Evolutionary conservation across 2,113 vertebrate genomes (phyloP).

Genomic region (Sinosuthora webbiana): DNA sequence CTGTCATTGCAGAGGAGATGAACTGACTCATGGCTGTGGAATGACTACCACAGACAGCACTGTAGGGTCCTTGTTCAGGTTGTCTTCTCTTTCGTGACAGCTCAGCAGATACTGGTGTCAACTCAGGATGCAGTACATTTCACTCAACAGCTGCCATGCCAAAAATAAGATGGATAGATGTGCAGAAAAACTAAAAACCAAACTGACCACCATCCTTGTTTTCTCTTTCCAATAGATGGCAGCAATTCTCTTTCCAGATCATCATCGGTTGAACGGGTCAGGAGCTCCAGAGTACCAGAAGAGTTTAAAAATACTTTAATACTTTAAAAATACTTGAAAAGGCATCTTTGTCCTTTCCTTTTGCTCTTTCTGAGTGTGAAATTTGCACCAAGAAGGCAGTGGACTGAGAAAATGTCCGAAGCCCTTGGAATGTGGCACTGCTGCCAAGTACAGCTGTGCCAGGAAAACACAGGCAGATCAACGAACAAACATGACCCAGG

Average conservation of each 20-base stretch:
- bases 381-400: constrained; percentile 15
- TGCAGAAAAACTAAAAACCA: neutral
- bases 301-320: constrained; percentile 16
- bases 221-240: constrained; percentile 51
- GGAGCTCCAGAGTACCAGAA: neutral
- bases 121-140: neutral
- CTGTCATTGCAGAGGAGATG: neutral
- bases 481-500: neutral
- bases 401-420: constrained; percentile 40
- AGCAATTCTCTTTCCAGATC: constrained; percentile 40
- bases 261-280: rapidly evolving
- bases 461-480: neutral
- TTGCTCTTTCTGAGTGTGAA: constrained; percentile 31
- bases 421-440: constrained; percentile 35
- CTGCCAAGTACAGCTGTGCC: neutral
- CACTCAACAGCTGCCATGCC: neutral
- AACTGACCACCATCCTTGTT: neutral
- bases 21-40: neutral
- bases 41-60: neutral
- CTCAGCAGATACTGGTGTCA: neutral
- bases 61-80: neutral
- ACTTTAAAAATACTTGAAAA: neutral
- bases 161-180: neutral
- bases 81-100: neutral
- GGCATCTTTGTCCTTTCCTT: constrained; percentile 28